phyloP scores from a whole-genome alignment of 2,113 vertebrate genomes.

The Antigone vipio region DNA sequence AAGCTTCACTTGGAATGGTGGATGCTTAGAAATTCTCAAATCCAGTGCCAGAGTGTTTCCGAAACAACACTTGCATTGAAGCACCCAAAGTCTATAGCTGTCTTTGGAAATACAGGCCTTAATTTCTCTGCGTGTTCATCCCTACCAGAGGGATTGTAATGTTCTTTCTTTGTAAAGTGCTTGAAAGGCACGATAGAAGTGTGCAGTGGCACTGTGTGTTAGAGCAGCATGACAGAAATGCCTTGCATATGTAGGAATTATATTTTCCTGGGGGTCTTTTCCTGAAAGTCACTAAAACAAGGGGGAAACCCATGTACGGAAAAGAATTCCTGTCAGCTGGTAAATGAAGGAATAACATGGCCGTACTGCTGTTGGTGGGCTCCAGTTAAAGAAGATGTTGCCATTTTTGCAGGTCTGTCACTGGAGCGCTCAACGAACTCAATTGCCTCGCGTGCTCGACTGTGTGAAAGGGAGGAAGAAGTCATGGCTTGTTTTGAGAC shows the following conservation, averaged over 20 bases:
- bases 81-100: not conserved
- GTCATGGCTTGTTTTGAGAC: conserved; percentile 89
- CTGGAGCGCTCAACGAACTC: conserved; percentile 89
- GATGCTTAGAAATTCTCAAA: not conserved
- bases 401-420: conserved; percentile 83
- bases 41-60: not conserved
- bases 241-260: not conserved
- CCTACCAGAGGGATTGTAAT: not conserved
- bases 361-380: not conserved
- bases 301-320: not conserved
- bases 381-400: not conserved
- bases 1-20: not conserved
- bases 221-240: not conserved
- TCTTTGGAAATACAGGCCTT: not conserved
- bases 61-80: not conserved
- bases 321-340: not conserved
- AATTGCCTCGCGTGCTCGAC: conserved; percentile 84
- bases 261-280: not conserved
- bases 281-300: not conserved
- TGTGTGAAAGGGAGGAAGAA: conserved; percentile 91
- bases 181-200: not conserved
- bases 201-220: not conserved
- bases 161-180: not conserved
- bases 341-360: not conserved
- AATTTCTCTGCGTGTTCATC: not conserved